Conservation (phyloP, 2,113 vertebrate species). For the Chaenogobius annularis region DNA sequence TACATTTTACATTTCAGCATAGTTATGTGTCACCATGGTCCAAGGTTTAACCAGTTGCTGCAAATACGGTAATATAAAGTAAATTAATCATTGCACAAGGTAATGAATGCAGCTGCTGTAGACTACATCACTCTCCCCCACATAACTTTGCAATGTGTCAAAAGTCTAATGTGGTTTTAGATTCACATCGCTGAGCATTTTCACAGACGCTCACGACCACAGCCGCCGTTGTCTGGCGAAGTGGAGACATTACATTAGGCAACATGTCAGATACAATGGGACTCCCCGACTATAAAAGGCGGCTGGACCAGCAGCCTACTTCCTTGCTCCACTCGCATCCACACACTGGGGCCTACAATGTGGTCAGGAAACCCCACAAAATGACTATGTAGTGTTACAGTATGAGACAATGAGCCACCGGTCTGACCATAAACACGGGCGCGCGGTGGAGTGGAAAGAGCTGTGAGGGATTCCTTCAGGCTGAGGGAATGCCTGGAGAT, state of each 20-base stretch:
- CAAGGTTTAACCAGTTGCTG: too few relatives aligned
- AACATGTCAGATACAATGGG: conserved; percentile 45
- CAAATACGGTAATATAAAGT: too few relatives aligned
- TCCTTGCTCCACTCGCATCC: conserved; percentile 23
- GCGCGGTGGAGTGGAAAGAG: conserved; percentile 66
- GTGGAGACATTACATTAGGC: conserved; percentile 47
- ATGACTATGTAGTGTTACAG: conserved; percentile 60
- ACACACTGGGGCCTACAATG: conserved; percentile 53
- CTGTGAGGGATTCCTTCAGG: conserved; percentile 53
- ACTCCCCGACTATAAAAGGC: conserved; percentile 53
- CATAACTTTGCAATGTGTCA: not conserved
- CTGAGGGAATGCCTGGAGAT: conserved; percentile 50
- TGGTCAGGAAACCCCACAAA: conserved; percentile 69
- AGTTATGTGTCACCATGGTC: too few relatives aligned
- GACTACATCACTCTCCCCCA: not conserved
- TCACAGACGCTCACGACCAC: conserved; percentile 32
- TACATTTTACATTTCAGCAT: too few relatives aligned
- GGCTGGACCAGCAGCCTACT: conserved; percentile 42
- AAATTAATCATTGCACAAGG: not conserved
- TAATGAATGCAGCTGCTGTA: not conserved
- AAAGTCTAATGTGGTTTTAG: not conserved
- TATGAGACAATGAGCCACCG: conserved; percentile 61
- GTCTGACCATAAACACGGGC: conserved; percentile 44
- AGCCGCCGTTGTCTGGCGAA: conserved; percentile 25
- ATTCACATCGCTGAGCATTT: conserved; percentile 18